Evolutionary conservation across 1,140 invertebrate genomes (phyloP).

Genomic region (Galendromus occidentalis): DNA sequence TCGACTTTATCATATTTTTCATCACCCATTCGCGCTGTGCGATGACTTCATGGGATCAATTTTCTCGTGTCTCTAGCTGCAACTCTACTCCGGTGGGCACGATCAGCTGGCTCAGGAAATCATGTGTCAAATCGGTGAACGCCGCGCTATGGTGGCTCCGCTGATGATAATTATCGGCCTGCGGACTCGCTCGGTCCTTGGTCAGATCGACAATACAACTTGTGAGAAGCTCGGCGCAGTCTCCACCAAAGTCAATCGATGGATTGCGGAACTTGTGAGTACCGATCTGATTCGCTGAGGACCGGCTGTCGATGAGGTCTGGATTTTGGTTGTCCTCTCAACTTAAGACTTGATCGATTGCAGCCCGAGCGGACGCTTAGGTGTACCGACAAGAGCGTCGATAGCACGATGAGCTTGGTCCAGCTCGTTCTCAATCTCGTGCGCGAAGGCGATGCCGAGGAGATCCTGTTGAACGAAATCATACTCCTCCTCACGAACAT

Average conservation of each 20-base stretch:
- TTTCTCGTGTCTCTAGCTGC: neutral
- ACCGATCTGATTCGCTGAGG: too few species aligned
- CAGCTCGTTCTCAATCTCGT: neutral
- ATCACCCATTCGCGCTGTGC: neutral
- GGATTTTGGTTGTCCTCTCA: neutral
- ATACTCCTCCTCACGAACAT: neutral
- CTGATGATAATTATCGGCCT: neutral
- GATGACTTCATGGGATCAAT: neutral
- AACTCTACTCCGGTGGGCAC: slow-evolving; percentile 4
- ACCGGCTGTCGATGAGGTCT: neutral
- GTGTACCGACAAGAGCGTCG: neutral
- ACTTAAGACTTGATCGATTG: neutral
- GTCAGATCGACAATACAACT: neutral
- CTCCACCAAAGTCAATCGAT: neutral
- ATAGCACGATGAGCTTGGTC: neutral
- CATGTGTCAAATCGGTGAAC: neutral
- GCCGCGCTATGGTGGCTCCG: neutral
- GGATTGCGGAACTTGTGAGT: neutral
- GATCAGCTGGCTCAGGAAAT: slow-evolving; percentile 4
- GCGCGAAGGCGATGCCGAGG: neutral
- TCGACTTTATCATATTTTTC: neutral
- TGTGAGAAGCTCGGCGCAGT: neutral
- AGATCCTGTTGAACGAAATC: neutral
- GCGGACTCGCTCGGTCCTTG: neutral
- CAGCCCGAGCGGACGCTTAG: neutral